Percentiles rank a stretch among this genome's conserved stretches.
phyloP scores from a whole-genome alignment of 2,113 vertebrate genomes.

The Myotis yumanensis region DNA sequence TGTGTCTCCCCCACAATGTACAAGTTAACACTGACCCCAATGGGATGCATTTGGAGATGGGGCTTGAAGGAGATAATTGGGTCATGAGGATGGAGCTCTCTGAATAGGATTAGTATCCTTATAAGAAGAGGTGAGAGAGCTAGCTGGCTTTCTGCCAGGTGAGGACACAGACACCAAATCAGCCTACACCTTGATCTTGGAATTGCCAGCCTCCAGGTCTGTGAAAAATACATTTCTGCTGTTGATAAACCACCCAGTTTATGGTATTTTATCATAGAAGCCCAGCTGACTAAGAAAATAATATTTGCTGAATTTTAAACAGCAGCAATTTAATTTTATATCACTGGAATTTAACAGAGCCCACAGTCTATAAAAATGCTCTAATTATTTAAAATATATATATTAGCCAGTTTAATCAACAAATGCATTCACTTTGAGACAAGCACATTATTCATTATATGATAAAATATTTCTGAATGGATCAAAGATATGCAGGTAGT shows the following conservation, averaged over 20 bases:
- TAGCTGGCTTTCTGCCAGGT: background rate
- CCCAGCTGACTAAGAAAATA: background rate
- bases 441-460: background rate
- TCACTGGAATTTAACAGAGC: background rate
- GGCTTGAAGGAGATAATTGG: background rate
- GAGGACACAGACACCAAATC: background rate
- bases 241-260: background rate
- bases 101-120: background rate
- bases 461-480: background rate
- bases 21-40: background rate
- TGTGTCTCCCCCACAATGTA: background rate
- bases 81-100: background rate
- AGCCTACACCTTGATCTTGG: background rate
- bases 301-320: background rate
- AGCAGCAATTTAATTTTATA: background rate
- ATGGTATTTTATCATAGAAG: background rate
- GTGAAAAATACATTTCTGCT: background rate
- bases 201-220: background rate
- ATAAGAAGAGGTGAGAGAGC: background rate
- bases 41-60: background rate
- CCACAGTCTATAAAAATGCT: background rate
- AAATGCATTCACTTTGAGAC: background rate
- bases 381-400: background rate
- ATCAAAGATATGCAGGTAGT: background rate
- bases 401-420: background rate